Evolutionary conservation across 53 echinoderm and acorn worm species (phyloP), one percentile per base, ranked within the genome.

Genomic region (Holothuria leucospilota): DNA sequence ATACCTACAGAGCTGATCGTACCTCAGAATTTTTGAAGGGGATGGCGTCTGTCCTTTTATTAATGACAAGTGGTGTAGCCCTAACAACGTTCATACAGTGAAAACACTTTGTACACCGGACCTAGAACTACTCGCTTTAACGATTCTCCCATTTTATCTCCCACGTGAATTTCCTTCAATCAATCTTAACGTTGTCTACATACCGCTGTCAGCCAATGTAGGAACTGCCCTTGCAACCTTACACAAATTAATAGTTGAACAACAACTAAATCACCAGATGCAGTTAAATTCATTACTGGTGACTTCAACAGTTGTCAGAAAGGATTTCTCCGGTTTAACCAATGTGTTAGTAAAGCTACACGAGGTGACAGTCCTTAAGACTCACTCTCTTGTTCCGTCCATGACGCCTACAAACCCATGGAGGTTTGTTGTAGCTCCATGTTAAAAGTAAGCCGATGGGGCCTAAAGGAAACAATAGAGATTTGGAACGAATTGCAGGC

Each of bases 281-380:
- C 69, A 18, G 65, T 34, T 5, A 85, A 69, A 13, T n/a, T 69
- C 23, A 39, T 70, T 42, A 20, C 34, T 18, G 85, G 87, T 34
- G 87, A 87, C 59, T 87, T 87, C 49, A 87, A 87, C 40, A 60
- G n/a, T 3, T 87, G 68, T 23, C 41, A 51, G 20, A 21, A 49
- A 46, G 29, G 29, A 46, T 81, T 25, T 20, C 29, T 16, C 24
- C 15, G 16, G n/a, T 80, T 29, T 20, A 64, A 29, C 27, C 78
- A 77, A 42, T 78, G 51, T 53, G 29, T 87, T 67, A 34, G 51
- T 29, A 63, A 20, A 42, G 60, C 42, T 8, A 87, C 68, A 0
- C 40, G 88, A 27, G n/a, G 63, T 23, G 28, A 65, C 27, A 64
- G 39, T 64, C 81, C 59, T 5, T 29, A 81, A 41, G 88, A 87